These are phyloP conservation scores for Chaenocephalus aceratus DNA, from an alignment of 2,113 vertebrate species.

Conservation along the genomic window DNA sequence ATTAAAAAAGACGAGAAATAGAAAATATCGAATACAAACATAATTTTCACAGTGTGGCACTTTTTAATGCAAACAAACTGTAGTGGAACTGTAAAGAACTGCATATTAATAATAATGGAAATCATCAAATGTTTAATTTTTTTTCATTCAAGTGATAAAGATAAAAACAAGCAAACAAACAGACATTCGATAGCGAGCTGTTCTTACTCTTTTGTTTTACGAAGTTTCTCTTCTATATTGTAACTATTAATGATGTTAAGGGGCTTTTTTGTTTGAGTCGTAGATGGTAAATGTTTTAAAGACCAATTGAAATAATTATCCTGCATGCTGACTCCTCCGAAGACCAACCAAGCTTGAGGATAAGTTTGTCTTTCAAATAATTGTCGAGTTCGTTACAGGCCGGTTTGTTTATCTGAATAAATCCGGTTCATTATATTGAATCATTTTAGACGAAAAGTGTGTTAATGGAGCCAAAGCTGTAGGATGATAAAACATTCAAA, in stretches of 20 bases:
- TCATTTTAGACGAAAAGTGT: background rate
- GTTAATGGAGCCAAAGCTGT: background rate
- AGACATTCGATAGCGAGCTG: background rate
- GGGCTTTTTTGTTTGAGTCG: background rate
- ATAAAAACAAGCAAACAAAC: background rate
- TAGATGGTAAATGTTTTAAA: background rate
- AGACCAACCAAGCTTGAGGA: background rate
- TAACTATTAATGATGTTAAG: too few relatives aligned
- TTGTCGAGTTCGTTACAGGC: background rate
- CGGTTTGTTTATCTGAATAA: background rate
- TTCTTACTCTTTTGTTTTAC: background rate
- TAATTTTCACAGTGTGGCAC: background rate
- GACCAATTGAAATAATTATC: background rate
- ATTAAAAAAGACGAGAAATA: background rate
- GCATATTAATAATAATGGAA: background rate
- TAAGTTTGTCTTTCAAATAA: background rate
- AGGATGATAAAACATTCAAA: background rate
- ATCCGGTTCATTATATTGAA: background rate
- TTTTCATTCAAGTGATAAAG: too few relatives aligned
- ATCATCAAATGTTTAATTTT: background rate
- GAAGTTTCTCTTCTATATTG: too few relatives aligned
- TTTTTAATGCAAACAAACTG: background rate
- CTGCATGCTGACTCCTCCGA: background rate
- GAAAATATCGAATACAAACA: background rate
- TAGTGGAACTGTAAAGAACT: background rate